Conservation (phyloP, 1,140 invertebrate species). For the Mactra quadrangularis region DNA sequence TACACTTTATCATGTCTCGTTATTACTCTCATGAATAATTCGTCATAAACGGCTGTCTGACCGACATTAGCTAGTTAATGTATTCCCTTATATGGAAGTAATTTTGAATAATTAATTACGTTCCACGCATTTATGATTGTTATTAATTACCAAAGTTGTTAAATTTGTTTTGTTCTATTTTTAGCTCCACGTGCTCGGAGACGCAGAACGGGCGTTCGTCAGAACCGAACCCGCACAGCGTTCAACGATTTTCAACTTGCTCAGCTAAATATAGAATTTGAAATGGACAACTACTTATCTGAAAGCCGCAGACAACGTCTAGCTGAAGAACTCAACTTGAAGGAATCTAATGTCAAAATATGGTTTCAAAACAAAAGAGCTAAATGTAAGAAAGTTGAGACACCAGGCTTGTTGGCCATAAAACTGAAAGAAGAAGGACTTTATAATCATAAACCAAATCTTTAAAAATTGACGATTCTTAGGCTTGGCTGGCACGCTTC, state of each 20-base stretch:
- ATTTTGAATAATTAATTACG: neutral
- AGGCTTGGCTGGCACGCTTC: too few species aligned
- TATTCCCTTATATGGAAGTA: neutral
- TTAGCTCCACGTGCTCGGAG: constrained; percentile 42
- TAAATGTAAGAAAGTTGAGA: constrained; percentile 28
- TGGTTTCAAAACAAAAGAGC: constrained; percentile 59
- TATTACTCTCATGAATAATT: too few species aligned
- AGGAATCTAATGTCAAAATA: constrained; percentile 47
- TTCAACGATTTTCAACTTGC: constrained; percentile 50
- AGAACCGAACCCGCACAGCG: constrained; percentile 22
- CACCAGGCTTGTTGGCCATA: constrained; percentile 3
- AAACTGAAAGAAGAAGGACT: constrained; percentile 38
- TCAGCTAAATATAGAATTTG: constrained; percentile 54
- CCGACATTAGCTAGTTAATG: too few species aligned
- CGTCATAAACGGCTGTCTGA: too few species aligned
- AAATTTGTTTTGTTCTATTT: too few species aligned
- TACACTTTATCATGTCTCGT: too few species aligned
- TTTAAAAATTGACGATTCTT: too few species aligned
- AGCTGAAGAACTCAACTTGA: constrained; percentile 39
- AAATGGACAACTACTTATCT: constrained; percentile 46
- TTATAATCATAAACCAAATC: constrained; percentile 44
- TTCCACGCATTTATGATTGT: too few species aligned
- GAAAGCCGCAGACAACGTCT: constrained; percentile 44
- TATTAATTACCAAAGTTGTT: too few species aligned
- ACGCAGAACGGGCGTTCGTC: neutral